A percentile compares a stretch with the other conserved stretches of the same genome.
phyloP scores from a whole-genome alignment of 2,797 vertebrate species.

The Anguilla megastoma region DNA sequence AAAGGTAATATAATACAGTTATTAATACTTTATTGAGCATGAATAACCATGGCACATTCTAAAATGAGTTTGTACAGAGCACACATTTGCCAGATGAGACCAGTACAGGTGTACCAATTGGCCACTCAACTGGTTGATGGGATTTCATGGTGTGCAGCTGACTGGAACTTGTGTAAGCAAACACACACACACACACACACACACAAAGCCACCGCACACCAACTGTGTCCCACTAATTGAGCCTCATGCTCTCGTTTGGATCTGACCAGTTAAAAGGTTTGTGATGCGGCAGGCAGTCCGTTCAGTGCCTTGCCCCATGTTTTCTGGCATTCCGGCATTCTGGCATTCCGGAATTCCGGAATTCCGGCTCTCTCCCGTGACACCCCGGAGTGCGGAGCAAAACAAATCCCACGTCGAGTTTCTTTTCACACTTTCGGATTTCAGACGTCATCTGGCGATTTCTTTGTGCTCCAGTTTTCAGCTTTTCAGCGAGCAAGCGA shows the following conservation, averaged over 20 bases:
- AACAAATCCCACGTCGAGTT: neutral
- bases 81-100: neutral
- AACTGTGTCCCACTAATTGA: no score
- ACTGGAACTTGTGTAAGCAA: neutral
- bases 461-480: neutral
- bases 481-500: no score
- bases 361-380: neutral
- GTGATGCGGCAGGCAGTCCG: neutral
- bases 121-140: neutral
- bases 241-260: neutral
- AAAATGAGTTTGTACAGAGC: neutral
- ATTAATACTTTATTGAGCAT: conserved; percentile 5
- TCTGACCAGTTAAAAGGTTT: neutral
- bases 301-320: neutral
- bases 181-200: neutral
- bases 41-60: neutral
- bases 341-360: neutral
- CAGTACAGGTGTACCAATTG: neutral
- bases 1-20: neutral
- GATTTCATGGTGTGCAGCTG: neutral
- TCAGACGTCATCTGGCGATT: neutral
- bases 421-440: neutral
- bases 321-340: neutral
- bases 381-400: neutral
- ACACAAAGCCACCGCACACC: neutral